Conservation (phyloP, 2,888 invertebrate species). For the Drosophila fungiperda region DNA sequence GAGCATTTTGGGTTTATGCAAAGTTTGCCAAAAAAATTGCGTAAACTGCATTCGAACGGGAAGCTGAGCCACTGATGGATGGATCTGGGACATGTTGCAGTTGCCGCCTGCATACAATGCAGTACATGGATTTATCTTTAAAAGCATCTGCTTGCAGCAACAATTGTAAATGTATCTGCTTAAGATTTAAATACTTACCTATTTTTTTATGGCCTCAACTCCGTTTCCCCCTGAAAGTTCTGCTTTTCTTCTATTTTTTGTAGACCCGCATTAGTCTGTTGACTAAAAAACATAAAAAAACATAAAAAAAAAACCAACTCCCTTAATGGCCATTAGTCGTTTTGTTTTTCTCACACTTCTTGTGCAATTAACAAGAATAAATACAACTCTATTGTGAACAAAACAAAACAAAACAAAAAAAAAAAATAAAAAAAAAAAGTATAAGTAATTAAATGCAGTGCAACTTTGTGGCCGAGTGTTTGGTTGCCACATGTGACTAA, state of each 20-base stretch:
- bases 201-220: neutral
- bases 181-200: neutral
- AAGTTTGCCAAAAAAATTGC: constrained; percentile 60
- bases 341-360: neutral
- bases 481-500: constrained; percentile 51
- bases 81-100: constrained; percentile 31
- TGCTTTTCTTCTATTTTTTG: neutral
- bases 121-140: constrained; percentile 9
- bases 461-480: constrained; percentile 15
- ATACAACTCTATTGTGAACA: constrained; percentile 42
- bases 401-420: neutral
- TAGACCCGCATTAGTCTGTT: neutral
- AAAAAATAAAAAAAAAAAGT: constrained; percentile 3
- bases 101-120: constrained; percentile 37
- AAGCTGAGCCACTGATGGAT: constrained; percentile 42
- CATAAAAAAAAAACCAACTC: neutral
- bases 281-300: neutral
- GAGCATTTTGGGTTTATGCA: constrained; percentile 65
- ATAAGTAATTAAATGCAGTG: constrained; percentile 36
- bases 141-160: neutral
- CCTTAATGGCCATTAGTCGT: neutral
- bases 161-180: neutral
- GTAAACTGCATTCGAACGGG: constrained; percentile 53
- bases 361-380: constrained; percentile 61
- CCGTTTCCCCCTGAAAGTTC: neutral